Base-by-base conservation (phyloP, 1,140 invertebrate species). In the Drosophila seguyi region DNA sequence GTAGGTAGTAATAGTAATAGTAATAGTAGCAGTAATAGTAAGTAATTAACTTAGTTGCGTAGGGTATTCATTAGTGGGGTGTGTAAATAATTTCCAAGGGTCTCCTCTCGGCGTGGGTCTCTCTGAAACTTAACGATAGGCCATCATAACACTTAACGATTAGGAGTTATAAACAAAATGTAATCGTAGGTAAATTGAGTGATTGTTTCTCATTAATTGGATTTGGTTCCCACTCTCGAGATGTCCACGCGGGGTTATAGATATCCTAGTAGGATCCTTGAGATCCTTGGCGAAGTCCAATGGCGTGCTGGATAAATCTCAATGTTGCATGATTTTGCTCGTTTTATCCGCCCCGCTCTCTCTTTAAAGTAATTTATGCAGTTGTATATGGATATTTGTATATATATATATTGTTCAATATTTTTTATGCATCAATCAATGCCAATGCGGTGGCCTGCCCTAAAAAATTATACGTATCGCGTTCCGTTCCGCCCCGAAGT, bases 281-380 rank as follows among this genome's bases (percentile, higher is more conserved):
- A 45, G 41, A 56, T 42, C 50, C 59, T 47, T 50, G 59, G 72
- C 59, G 41, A 75, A 34, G 48, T 50, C 65, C 72, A 67, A 78
- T 68, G 75, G 62, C 84, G 84, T 88, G 84, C 62, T 88, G 84
- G 84, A 88, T 82, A 88, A 88, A 88, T 84, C 68, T 88, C 84
- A 90, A 90, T 88, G 80, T 84, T 55, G 77, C 84, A 88, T 88
- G 84, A 88, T 88, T 90, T 88, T 90, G 84, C 44, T 80, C 80
- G 80, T 42, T 62, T 45, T 41, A n/a, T 50, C 47, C 60, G 39
- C 27, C 8, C 16, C 47, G 25, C 47, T 50, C 27, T 27, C n/a
- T 56, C 75, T 62, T 74, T 80, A 87, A 90, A 87, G 80, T 87
- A 78, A 78, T 78, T 78, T 78, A 87, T 79, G 59, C 76, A 67